Conservation (phyloP, 2,888 invertebrate genomes). For the Hoplodrina blanda region DNA sequence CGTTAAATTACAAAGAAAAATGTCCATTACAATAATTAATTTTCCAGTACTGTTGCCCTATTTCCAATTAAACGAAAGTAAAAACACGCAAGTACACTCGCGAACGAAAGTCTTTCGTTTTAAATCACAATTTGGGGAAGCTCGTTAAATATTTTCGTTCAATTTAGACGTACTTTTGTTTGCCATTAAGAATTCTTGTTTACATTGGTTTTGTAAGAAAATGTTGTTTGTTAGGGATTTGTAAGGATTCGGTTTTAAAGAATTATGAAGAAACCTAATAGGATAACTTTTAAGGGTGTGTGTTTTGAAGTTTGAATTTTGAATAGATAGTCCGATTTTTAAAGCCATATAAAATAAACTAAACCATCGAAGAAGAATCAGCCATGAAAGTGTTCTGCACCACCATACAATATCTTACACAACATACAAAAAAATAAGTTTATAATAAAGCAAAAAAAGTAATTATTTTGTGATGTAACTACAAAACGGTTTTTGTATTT, state of each 20-base stretch:
- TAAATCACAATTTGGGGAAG: slow-evolving; percentile 41
- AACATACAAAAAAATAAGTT: too few relatives aligned
- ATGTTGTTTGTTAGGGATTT: slow-evolving; percentile 16
- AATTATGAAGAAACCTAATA: slow-evolving; percentile 9
- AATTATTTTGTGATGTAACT: too few relatives aligned
- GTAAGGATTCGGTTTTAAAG: neutral
- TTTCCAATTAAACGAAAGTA: slow-evolving; percentile 60
- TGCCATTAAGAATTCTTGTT: slow-evolving; percentile 35
- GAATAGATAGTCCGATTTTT: neutral
- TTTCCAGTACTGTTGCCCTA: slow-evolving; percentile 39
- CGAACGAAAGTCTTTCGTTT: slow-evolving; percentile 31
- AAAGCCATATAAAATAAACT: neutral
- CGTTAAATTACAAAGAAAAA: slow-evolving; percentile 36
- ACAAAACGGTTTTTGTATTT: too few relatives aligned
- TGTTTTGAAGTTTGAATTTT: neutral
- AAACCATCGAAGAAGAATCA: too few relatives aligned
- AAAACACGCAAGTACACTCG: slow-evolving; percentile 61
- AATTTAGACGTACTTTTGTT: slow-evolving; percentile 45
- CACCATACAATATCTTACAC: too few relatives aligned
- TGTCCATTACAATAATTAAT: slow-evolving; percentile 57
- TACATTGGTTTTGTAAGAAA: slow-evolving; percentile 29
- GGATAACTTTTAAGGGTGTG: slow-evolving; percentile 7
- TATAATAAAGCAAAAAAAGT: too few relatives aligned
- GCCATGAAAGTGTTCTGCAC: too few relatives aligned
- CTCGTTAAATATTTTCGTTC: slow-evolving; percentile 49